Evolutionary conservation across 37 sponge, comb jelly and placozoan species (phyloP), one percentile per base, ranked within the genome.

Genomic region (Spongilla lacustris): DNA sequence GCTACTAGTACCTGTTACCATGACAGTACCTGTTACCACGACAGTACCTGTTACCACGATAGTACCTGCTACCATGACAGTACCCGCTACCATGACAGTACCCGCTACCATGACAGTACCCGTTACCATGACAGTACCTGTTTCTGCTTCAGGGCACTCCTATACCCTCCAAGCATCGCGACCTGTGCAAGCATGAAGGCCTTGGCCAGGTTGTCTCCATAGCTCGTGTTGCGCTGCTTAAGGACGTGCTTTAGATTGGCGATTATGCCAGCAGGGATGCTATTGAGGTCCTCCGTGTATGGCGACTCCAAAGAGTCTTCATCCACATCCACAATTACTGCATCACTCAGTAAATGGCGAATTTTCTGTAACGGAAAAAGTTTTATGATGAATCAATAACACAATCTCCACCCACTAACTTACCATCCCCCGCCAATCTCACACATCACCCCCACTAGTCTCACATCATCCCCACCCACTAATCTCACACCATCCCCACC

Each of bases 271-370:
- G 71, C 79, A 50, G 79, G 79, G 19, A 87, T 66, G 79, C 58
- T 36, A 4, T 19, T 30, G 25, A 90, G 82, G 73, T 90, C 90
- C 33, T 90, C 90, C 0, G 66, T 68, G 27, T 90, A 77, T 0
- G 90, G 85, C 0, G 90, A 85, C 83, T 86, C 91, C 0, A 91
- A 74, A 21, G 81, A 77, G 67, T 84, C 85, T 31, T 87, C 89
- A 78, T 96, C 96, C 33, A 91, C 77, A 50, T 96, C 94, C 79
- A 96, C 36, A 29, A 94, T 88, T 38, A 96, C 96, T 5, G 91
- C 85, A 33, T 96, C 96, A 25, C 88, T 89, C 27, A 91, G 82
- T 0, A 94, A 94, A 89, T 84, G 90, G 35, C 50, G 84, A 9
- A 58, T 58, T 58, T 58, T 58, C 58, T 58, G 58, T 58, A 13